These are phyloP conservation scores for Amphipyra tragopoginis DNA, from an alignment of 2,888 invertebrate genomes.

Conservation along the genomic window DNA sequence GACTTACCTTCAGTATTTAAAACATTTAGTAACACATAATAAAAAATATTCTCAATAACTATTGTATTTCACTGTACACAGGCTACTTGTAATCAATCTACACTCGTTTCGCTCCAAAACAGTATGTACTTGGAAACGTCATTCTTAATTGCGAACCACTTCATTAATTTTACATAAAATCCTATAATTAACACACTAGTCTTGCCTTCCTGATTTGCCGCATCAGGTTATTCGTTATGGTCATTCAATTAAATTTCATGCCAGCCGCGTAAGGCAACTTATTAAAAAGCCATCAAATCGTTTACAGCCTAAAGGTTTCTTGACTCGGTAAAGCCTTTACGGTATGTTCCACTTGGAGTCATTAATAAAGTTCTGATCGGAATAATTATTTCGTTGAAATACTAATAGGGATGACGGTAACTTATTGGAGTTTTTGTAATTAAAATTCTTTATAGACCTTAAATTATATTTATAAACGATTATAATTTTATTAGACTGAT, in stretches of 20 bases:
- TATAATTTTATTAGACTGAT: conserved; percentile 25
- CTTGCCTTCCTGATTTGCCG: conserved; percentile 46
- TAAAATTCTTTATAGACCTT: conserved; percentile 29
- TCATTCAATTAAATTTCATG: conserved; percentile 70
- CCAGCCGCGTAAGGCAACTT: conserved; percentile 65
- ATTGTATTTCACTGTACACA: too few species aligned
- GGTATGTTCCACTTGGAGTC: conserved; percentile 62
- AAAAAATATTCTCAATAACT: too few species aligned
- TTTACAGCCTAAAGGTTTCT: conserved; percentile 68
- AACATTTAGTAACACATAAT: too few species aligned
- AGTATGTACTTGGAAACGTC: neutral
- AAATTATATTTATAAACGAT: conserved; percentile 29
- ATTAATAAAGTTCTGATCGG: conserved; percentile 52
- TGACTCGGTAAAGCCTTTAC: conserved; percentile 44
- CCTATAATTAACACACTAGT: conserved; percentile 56
- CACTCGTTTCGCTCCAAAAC: too few species aligned
- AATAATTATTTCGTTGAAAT: conserved; percentile 46
- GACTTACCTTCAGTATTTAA: too few species aligned
- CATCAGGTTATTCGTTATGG: conserved; percentile 56
- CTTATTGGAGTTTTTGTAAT: conserved; percentile 47
- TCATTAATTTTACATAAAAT: conserved; percentile 25
- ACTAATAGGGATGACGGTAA: conserved; percentile 43
- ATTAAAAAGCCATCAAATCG: conserved; percentile 75
- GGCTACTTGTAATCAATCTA: too few species aligned
- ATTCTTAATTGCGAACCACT: conserved; percentile 4